Evolutionary conservation across 2,888 invertebrate species (phyloP).

Genomic region (Oscheius sp.): DNA sequence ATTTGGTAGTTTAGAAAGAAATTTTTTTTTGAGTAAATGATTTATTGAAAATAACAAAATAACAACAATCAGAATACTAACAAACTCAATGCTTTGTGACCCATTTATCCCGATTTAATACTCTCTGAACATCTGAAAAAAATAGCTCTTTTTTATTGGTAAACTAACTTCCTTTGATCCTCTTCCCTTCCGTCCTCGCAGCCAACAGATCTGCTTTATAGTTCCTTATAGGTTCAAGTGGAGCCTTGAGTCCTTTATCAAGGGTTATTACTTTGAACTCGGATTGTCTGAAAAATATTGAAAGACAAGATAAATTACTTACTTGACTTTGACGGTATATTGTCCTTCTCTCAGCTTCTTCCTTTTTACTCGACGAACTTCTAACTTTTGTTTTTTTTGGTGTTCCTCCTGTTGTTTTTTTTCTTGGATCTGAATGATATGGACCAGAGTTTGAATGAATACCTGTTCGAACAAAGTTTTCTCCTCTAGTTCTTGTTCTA

Average conservation of each 20-base stretch:
- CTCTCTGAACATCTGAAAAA: background rate
- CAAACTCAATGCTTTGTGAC: background rate
- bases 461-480: constrained; percentile 22
- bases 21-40: background rate
- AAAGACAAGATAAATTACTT: background rate
- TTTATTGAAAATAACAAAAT: too few species aligned
- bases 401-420: constrained; percentile 14
- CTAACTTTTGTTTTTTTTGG: constrained; percentile 6
- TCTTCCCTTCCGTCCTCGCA: background rate
- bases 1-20: too few species aligned
- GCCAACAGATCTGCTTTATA: constrained; percentile 16
- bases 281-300: constrained; percentile 4
- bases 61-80: constrained; percentile 6
- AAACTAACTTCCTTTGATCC: background rate
- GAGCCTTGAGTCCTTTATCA: background rate
- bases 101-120: constrained; percentile 5
- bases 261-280: constrained; percentile 20
- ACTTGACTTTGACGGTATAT: constrained; percentile 22
- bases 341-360: constrained; percentile 20
- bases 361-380: background rate
- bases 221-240: constrained; percentile 11
- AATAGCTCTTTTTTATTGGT: background rate
- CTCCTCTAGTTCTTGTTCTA: background rate
- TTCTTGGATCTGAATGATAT: constrained; percentile 3
- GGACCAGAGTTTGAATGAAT: background rate